Conservation (phyloP, 2,113 vertebrate species). For the Sinocyclocheilus maitianheensis region DNA sequence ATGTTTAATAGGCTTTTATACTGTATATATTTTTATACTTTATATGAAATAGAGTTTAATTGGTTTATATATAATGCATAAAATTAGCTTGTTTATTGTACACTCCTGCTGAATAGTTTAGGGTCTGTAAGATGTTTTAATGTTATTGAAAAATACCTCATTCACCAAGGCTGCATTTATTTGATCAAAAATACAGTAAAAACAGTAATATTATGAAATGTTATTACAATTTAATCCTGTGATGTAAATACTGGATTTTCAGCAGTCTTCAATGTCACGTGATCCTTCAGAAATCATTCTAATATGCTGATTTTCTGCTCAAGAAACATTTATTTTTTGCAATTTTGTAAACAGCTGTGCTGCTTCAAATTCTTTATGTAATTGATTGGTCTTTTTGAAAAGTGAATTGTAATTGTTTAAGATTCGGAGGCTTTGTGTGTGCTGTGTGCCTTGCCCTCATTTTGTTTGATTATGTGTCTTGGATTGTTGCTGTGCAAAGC, state of each 20-base stretch:
- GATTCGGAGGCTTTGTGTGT: constrained; percentile 22
- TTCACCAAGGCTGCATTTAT: background rate
- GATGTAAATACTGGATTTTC: background rate
- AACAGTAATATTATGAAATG: background rate
- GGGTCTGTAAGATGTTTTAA: too few species aligned
- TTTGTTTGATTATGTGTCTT: constrained; percentile 50
- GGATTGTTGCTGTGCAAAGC: constrained; percentile 54
- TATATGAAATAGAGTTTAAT: too few species aligned
- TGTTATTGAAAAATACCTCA: too few species aligned
- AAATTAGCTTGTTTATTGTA: too few species aligned
- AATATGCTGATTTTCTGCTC: background rate
- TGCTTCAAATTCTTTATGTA: background rate
- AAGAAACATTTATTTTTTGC: background rate
- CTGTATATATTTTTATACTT: too few species aligned
- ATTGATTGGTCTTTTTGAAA: background rate
- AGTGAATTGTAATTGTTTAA: background rate
- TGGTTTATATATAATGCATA: too few species aligned
- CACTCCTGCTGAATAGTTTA: too few species aligned
- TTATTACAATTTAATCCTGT: background rate
- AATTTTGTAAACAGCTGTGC: background rate
- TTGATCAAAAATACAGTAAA: background rate
- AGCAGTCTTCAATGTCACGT: background rate
- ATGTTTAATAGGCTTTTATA: too few species aligned
- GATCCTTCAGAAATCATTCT: background rate
- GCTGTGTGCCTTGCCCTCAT: constrained; percentile 20